Evolutionary conservation across 2,797 vertebrate species (phyloP), one percentile per base, ranked within the genome.

Genomic region (Bovichtus diacanthus): DNA sequence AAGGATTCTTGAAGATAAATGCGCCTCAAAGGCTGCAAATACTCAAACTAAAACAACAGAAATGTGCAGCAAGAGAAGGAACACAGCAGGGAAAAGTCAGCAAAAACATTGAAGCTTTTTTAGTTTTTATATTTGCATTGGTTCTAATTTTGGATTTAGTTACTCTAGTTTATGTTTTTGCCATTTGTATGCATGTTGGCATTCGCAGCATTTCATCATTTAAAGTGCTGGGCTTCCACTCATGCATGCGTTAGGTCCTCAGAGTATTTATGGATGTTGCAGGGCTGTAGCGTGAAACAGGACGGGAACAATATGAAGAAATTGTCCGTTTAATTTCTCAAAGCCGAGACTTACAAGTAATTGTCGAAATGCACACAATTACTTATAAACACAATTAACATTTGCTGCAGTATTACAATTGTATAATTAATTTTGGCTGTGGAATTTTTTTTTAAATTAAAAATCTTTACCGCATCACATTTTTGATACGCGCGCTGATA

Each of bases 231-330:
- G 2, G 15, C 6, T 50, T 63, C 64, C 31, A 29, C 21, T 55
- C 43, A n/a, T 59, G 12, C 2, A 31, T 63, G 5, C 19, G 12
- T 67, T 78, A 75, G 41, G 54, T 61, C 60, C 72, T 67, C 9
- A 54, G 39, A 61, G 72, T 66, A 51, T 56, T 0, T 12, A 18
- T 11, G 21, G 12, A 39, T 50, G 25, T 64, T 51, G 11, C 16
- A 49, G 47, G 13, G 51, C 29, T 38, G 21, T 2, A 50, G 19
- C 23, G 56, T 61, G 10, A 50, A 71, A 60, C 4, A 44, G 3
- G n/a, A 64, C 3, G 1, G 13, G 70, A 47, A 27, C 9, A 15
- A 7, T 23, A 13, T 9, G 16, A 61, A 1, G 2, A 18, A n/a
- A n/a, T 2, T 29, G 3, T 16, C 15, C 29, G 9, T 47, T 41